Base-by-base conservation (phyloP, 2,888 invertebrate species). In the Luffia ferchaultella region DNA sequence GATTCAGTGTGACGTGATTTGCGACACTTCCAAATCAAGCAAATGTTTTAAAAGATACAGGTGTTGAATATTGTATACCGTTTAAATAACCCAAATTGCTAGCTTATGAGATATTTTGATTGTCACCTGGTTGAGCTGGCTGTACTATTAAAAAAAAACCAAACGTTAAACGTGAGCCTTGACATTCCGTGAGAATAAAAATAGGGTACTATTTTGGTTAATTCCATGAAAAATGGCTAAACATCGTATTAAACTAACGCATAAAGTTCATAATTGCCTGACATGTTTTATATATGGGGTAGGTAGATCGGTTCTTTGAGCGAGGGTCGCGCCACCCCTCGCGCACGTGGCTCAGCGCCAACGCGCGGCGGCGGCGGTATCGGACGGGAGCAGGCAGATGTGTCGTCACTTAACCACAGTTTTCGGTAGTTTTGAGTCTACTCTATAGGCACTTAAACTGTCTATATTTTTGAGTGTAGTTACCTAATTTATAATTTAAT, bases 121-220 rank as follows among this genome's bases (percentile, higher is more conserved):
- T n/a, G n/a, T n/a, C n/a, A n/a, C n/a, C n/a, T n/a, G n/a, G n/a
- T n/a, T n/a, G n/a, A n/a, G 69, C 71, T 73, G 72, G 68, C 3
- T 30, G 12, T 64, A 66, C 66, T 70, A 63, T 68, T 61, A 60
- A 63, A 72, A 69, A 70, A 67, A 66, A 75, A 67, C 73, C 77
- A 74, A 73, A 73, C 76, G 74, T 70, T 71, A 3, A 30, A 30
- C 30, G 30, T 7, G 5, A 78, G 76, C 82, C 79, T 80, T 77
- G 82, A 80, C 79, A 80, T 83, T 80, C 82, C 75, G 60, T 64
- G 65, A 66, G 76, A 49, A 73, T 79, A 79, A 78, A 80, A 83
- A 83, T 80, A 82, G 77, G 75, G 70, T 69, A 74, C 74, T 76
- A 77, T 78, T 82, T 78, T 61, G 63, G 71, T 68, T 62, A 59